Evolutionary conservation across 2,113 vertebrate species (phyloP).

Genomic region (Forbesichthys agassizii): DNA sequence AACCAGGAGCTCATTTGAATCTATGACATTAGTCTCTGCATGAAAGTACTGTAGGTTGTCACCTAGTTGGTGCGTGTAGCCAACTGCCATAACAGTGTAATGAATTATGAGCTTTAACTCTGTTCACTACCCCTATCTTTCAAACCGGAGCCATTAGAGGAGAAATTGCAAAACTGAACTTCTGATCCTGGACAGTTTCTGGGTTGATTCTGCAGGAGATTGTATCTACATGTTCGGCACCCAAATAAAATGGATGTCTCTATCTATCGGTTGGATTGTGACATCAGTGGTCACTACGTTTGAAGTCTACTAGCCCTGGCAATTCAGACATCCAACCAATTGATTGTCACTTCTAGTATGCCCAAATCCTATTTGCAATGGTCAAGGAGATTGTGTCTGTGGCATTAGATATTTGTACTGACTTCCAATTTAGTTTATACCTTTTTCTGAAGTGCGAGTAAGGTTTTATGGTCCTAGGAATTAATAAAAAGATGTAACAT

Average conservation of each 20-base stretch:
- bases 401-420: neutral
- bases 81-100: conserved; percentile 2
- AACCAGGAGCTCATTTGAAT: neutral
- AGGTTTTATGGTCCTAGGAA: too few relatives aligned
- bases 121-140: neutral
- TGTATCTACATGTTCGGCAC: neutral
- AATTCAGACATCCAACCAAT: neutral
- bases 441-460: too few relatives aligned
- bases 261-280: too few relatives aligned
- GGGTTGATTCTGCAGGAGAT: neutral
- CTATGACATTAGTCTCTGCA: neutral
- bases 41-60: too few relatives aligned
- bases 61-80: too few relatives aligned
- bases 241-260: too few relatives aligned
- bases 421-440: neutral
- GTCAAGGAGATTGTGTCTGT: neutral
- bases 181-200: neutral
- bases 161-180: neutral
- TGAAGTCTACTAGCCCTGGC: neutral
- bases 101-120: conserved; percentile 13
- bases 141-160: neutral
- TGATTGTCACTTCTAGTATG: neutral
- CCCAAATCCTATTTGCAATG: neutral
- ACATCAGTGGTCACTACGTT: neutral
- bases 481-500: too few relatives aligned